Conservation (phyloP, 2,888 invertebrate genomes). For the Dione vanillae region DNA sequence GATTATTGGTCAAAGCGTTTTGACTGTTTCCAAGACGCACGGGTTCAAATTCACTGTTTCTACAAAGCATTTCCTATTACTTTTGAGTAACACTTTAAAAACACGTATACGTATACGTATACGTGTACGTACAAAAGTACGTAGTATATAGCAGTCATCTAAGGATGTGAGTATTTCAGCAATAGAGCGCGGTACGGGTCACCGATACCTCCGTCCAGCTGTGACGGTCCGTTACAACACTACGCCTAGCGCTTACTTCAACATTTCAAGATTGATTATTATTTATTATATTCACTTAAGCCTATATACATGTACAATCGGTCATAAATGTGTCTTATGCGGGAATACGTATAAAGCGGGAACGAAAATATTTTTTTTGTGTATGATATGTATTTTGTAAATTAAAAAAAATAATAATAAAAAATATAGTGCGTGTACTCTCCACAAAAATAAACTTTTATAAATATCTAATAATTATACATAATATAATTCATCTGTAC, state of each 20-base stretch:
- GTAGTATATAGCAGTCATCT: not conserved
- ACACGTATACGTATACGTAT: not conserved
- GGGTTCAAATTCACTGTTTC: not conserved
- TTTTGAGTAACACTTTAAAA: not conserved
- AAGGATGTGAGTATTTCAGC: conserved; percentile 1
- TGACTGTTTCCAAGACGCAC: not conserved
- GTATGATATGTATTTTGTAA: too few species aligned
- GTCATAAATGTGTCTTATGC: too few species aligned
- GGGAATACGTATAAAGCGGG: too few species aligned
- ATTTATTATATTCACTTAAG: not conserved
- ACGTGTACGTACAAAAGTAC: not conserved
- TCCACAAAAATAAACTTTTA: too few species aligned
- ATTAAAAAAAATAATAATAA: too few species aligned
- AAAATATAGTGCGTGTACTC: too few species aligned
- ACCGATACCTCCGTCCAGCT: conserved; percentile 33
- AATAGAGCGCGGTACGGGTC: conserved; percentile 25
- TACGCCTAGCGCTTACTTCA: not conserved
- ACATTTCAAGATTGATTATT: not conserved
- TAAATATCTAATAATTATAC: too few species aligned
- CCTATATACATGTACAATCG: too few species aligned
- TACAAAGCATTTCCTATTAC: not conserved
- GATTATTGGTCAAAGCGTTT: too few species aligned
- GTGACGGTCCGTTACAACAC: conserved; percentile 37
- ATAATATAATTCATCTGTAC: too few species aligned
- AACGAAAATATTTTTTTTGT: too few species aligned